Percentiles rank a stretch among this genome's conserved stretches.
These are phyloP conservation scores for Sander lucioperca DNA, from an alignment of 2,113 vertebrate genomes.

Conservation along the genomic window DNA sequence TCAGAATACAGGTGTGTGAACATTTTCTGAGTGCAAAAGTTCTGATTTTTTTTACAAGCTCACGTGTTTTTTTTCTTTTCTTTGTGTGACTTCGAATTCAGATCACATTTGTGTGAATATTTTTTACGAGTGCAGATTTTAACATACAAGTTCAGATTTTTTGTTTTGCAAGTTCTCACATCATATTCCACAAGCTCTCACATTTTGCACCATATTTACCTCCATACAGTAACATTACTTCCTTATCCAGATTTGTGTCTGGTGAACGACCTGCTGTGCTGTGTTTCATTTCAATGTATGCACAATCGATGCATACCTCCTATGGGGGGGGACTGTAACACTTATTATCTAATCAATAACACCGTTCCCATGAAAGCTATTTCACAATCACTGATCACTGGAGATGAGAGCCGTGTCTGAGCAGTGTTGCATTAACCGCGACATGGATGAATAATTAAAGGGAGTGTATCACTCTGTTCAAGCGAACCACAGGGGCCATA, in stretches of 20 bases:
- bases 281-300: constrained; percentile 46
- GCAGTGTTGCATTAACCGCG: constrained; percentile 24
- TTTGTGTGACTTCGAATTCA: too few relatives aligned
- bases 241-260: neutral
- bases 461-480: constrained; percentile 5
- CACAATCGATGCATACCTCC: constrained; percentile 61
- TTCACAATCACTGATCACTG: constrained; percentile 66
- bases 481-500: neutral
- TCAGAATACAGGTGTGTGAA: too few relatives aligned
- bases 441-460: constrained; percentile 22
- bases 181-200: too few relatives aligned
- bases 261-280: neutral
- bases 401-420: constrained; percentile 34
- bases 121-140: too few relatives aligned
- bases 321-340: constrained; percentile 37
- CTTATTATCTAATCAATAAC: constrained; percentile 73
- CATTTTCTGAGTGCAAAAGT: too few relatives aligned
- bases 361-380: constrained; percentile 59
- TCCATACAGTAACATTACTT: neutral
- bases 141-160: too few relatives aligned
- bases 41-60: too few relatives aligned
- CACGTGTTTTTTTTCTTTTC: too few relatives aligned
- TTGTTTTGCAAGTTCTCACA: too few relatives aligned
- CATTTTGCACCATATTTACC: too few relatives aligned
- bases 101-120: too few relatives aligned